A percentile compares a stretch with the other conserved stretches of the same genome.
These are phyloP conservation scores for Babylonia areolata DNA, from an alignment of 1,140 invertebrate genomes.

Conservation along the genomic window DNA sequence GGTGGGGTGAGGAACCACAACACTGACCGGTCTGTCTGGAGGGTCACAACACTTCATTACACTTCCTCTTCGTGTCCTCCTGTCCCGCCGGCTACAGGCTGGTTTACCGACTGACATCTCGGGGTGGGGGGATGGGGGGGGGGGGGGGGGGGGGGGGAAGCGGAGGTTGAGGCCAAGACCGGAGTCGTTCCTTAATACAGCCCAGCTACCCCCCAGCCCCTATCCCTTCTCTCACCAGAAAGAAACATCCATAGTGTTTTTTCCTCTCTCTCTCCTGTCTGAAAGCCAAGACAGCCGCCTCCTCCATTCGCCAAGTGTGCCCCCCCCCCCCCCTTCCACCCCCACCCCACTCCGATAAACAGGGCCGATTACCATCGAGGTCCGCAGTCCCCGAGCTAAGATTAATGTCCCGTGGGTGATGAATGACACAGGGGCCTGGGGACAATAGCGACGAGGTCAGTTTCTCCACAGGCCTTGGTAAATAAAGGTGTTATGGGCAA, in stretches of 20 bases:
- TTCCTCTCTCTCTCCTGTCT: neutral
- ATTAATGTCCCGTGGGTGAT: constrained; percentile 37
- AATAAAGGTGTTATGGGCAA: constrained; percentile 39
- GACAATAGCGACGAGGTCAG: constrained; percentile 24
- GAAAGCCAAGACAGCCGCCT: constrained; percentile 26
- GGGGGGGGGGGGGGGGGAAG: neutral
- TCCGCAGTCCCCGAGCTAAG: constrained; percentile 19
- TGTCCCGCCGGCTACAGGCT: neutral
- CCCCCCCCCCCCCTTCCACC: too few relatives aligned
- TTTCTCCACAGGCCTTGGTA: constrained; percentile 34
- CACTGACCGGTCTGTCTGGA: neutral
- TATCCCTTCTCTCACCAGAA: neutral
- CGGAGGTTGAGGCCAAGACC: neutral
- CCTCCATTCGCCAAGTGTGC: neutral
- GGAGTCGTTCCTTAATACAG: neutral
- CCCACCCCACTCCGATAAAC: too few relatives aligned
- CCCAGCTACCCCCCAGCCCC: neutral
- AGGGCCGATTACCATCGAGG: constrained; percentile 31
- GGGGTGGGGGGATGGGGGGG: neutral
- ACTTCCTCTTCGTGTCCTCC: neutral
- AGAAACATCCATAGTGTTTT: neutral
- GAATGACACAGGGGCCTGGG: constrained; percentile 25
- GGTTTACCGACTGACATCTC: neutral
- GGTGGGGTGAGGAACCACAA: too few relatives aligned
- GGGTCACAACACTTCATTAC: constrained; percentile 25